Evolutionary conservation across 2,888 invertebrate genomes (phyloP), one percentile per base, ranked within the genome.

Genomic region (Tetragonula carbonaria): DNA sequence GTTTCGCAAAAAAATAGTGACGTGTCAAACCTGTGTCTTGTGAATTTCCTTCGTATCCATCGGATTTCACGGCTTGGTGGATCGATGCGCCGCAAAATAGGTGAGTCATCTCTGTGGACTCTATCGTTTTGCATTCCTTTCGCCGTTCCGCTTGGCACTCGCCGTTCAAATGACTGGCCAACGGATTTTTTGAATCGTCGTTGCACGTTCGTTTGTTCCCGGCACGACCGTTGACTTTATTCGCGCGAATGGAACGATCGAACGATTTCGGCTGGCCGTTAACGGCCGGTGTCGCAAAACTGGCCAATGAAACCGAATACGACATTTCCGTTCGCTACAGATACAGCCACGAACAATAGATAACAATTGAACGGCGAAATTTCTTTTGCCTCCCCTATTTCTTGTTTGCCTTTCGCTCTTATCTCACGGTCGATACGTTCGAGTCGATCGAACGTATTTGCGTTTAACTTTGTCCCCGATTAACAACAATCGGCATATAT

Each of bases 51-150:
- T 80, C 82, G 11, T 72, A 51, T 4, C 72, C 74, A 38, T 82
- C 82, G 74, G 87, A 87, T 18, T 68, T 68, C 18, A 90, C 78
- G 2, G 82, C 70, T 62, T 87, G 80, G 38, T 75, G 71, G 21
- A 63, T 38, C n/a, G 82, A 67, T 62, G 81, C 87, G 11, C 68
- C 82, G 45, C 57, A 85, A 38, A 90, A 79, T 0, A 92, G 87
- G 84, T 87, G 88, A 71, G 91, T 82, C 45, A 75, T 90, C 80
- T 92, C 92, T 45, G 84, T 81, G 0, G 87, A 74, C 68, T 81
- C 85, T 91, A 92, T 91, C 78, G 78, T 87, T 73, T 53, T 80
- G 55, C 53, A 13, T 59, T 63, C 4, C 59, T n/a, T 68, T 33
- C 23, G 23, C 23, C 16, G 18, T 6, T 51, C 6, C 21, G 14